Percentiles rank a stretch among this genome's conserved stretches.
Conservation (phyloP, 92 coral and sea anemone genomes). For the Zoanthus sociatus region DNA sequence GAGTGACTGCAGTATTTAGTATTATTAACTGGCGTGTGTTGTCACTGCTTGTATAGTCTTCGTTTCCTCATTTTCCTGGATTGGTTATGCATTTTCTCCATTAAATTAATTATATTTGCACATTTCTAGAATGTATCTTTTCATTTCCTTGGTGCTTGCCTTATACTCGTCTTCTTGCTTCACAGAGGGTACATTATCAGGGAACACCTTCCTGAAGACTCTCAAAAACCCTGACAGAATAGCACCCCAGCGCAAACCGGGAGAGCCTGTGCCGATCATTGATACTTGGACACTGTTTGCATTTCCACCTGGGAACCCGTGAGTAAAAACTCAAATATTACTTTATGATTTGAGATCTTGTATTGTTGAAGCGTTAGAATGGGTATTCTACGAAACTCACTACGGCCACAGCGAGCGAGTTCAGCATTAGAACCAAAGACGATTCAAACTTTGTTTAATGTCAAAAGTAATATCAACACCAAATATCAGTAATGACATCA, state of each 20-base stretch:
- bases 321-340: constrained; percentile 49
- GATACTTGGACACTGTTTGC: constrained; percentile 94
- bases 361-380: not conserved
- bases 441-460: too few species aligned
- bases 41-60: too few species aligned
- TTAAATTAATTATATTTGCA: too few species aligned
- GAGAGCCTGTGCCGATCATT: constrained; percentile 88
- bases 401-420: not conserved
- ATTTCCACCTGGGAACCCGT: constrained; percentile 99
- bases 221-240: constrained; percentile 94
- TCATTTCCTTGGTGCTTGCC: too few species aligned
- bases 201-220: constrained; percentile 73
- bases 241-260: constrained; percentile 77
- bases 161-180: not conserved
- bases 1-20: too few species aligned
- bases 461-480: too few species aligned
- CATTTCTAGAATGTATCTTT: too few species aligned
- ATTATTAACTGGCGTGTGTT: too few species aligned
- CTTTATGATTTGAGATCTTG: not conserved
- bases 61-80: too few species aligned
- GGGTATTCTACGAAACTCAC: not conserved
- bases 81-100: too few species aligned
- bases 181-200: constrained; percentile 46
- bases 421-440: too few species aligned
- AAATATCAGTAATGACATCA: too few species aligned